Evolutionary conservation across 2,888 invertebrate species (phyloP).

Genomic region (Acleris sparsana): DNA sequence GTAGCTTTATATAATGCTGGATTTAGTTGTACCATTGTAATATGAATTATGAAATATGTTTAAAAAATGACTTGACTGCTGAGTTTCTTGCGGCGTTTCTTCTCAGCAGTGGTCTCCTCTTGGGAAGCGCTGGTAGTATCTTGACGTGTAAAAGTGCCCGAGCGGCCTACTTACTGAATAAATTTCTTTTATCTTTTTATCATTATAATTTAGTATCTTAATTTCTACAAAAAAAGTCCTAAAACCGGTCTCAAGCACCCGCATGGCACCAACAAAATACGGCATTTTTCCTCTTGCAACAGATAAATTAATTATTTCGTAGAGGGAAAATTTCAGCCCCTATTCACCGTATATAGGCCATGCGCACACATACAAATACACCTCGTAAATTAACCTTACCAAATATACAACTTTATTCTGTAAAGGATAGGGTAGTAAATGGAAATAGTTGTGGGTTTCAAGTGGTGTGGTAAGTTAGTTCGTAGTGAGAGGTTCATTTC

Average conservation of each 20-base stretch:
- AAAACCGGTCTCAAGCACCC: not conserved
- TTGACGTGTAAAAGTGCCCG: no score
- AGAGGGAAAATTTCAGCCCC: slow-evolving; percentile 40
- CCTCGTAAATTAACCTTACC: not conserved
- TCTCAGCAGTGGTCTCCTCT: no score
- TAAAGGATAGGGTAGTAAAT: slow-evolving; percentile 35
- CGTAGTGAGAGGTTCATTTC: slow-evolving; percentile 45
- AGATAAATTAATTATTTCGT: slow-evolving; percentile 46
- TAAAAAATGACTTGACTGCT: no score
- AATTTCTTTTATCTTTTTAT: no score
- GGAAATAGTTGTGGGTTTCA: not conserved
- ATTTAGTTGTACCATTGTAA: no score
- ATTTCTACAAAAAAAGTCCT: not conserved
- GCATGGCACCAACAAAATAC: slow-evolving; percentile 10
- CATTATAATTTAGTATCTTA: no score
- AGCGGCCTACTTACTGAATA: no score
- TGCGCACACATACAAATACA: slow-evolving; percentile 13
- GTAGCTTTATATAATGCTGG: no score
- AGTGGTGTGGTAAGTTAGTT: slow-evolving; percentile 32
- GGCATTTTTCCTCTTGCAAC: slow-evolving; percentile 31
- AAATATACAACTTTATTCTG: slow-evolving; percentile 7
- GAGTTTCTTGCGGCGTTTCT: no score
- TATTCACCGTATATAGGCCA: slow-evolving; percentile 34
- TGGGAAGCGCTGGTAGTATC: no score
- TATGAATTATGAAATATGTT: no score